These are phyloP conservation scores for Gandaritis pyraliata DNA, from an alignment of 2,888 invertebrate species.

Conservation along the genomic window DNA sequence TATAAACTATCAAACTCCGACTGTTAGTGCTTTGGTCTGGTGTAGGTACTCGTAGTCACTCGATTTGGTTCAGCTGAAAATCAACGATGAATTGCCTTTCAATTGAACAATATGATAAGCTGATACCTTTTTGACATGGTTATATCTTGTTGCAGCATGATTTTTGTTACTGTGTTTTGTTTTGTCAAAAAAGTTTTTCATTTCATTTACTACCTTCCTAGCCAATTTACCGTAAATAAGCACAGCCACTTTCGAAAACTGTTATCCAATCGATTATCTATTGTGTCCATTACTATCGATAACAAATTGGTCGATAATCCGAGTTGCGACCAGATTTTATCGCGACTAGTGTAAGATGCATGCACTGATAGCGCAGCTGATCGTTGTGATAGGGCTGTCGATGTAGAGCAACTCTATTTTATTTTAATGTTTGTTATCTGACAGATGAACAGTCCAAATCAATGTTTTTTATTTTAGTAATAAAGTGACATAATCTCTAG, in stretches of 20 bases:
- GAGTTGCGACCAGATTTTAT: conserved; percentile 55
- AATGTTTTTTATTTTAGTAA: not conserved
- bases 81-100: too few species aligned
- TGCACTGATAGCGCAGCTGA: conserved; percentile 56
- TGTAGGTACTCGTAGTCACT: too few species aligned
- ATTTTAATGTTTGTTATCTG: conserved; percentile 7
- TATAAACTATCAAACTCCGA: too few species aligned
- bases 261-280: conserved; percentile 41
- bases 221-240: conserved; percentile 8
- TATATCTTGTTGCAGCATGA: too few species aligned
- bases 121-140: too few species aligned
- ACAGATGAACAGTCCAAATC: too few species aligned
- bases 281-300: conserved; percentile 57
- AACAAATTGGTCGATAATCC: conserved; percentile 64
- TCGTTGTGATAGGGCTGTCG: conserved; percentile 38
- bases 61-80: too few species aligned
- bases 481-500: too few species aligned
- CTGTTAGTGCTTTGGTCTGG: too few species aligned
- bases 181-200: too few species aligned
- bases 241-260: conserved; percentile 17
- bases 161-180: too few species aligned
- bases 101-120: too few species aligned
- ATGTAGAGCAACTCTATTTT: conserved; percentile 1
- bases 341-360: conserved; percentile 67
- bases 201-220: not conserved